Conservation (phyloP, 2,797 vertebrate genomes). For the Mormyrops boulengeri region DNA sequence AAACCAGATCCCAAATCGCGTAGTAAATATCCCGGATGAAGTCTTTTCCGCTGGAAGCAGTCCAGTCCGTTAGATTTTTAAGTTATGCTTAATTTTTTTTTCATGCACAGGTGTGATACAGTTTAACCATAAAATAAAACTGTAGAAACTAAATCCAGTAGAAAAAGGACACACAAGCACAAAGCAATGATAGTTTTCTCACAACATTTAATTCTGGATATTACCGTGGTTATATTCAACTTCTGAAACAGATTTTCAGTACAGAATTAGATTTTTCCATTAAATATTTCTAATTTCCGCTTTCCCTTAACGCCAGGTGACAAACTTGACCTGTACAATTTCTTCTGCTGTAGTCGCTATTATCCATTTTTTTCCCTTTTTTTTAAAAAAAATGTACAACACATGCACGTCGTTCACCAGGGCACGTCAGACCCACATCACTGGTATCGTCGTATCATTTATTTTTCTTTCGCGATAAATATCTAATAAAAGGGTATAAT, state of each 20-base stretch:
- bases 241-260: conserved; percentile 80
- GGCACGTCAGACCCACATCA: conserved; percentile 65
- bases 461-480: conserved; percentile 54
- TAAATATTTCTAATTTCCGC: conserved; percentile 32
- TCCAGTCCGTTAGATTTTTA: neutral
- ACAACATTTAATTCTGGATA: conserved; percentile 91
- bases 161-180: neutral
- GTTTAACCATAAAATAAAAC: neutral
- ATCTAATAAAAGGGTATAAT: conserved; percentile 83
- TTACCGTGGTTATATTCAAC: conserved; percentile 89
- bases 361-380: neutral
- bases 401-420: conserved; percentile 90
- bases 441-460: conserved; percentile 29
- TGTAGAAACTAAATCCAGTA: neutral
- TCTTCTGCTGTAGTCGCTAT: conserved; percentile 52
- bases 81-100: neutral
- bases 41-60: neutral
- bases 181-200: conserved; percentile 34
- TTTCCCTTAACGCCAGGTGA: conserved; percentile 58
- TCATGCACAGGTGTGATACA: neutral
- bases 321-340: conserved; percentile 84
- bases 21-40: neutral
- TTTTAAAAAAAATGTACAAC: conserved; percentile 62
- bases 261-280: conserved; percentile 67
- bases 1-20: neutral